Evolutionary conservation across 2,113 vertebrate genomes (phyloP), one percentile per base, ranked within the genome.

Genomic region (Phylloscopus trochiloides): DNA sequence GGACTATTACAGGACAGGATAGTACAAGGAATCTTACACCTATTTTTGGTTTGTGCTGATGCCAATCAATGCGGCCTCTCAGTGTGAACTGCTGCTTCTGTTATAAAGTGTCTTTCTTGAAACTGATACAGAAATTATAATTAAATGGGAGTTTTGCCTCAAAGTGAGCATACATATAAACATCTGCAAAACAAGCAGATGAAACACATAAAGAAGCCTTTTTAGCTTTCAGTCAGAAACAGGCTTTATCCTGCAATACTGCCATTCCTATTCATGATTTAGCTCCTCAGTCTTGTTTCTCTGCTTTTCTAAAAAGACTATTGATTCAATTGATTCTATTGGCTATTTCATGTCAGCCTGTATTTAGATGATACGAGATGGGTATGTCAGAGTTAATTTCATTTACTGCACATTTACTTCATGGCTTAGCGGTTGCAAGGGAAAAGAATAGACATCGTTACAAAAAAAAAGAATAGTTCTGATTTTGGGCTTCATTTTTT

Each of bases 321-420:
- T 74, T 74, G 86, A 80, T 88, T 86, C 38, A 79, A 80, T 61
- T 73, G 90, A 77, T 86, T 92, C 45, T 63, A 91, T 66, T 73
- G 55, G 40, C 36, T 66, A 90, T 75, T 66, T 63, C 34, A 17
- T 20, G 58, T 88, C 90, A 83, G 1, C 42, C 45, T 86, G 29
- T 42, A 58, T 79, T 74, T 91, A 74, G 28, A 51, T 54, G 50
- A 90, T 24, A 62, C 0, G 3, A 67, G 13, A 25, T 70, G 45
- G 32, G 32, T 43, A 50, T 82, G 59, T 86, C 72, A 88, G 62
- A 85, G 18, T 74, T 55, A 75, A 86, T 93, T 89, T 79, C 29
- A 62, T 90, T 87, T 74, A 71, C 51, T 6, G 2, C 38, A 45
- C 28, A 16, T 50, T 84, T 51, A 40, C 78, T 76, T 54, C 2